phyloP scores from a whole-genome alignment of 2,113 vertebrate genomes.

The Chloropsis cyanopogon region DNA sequence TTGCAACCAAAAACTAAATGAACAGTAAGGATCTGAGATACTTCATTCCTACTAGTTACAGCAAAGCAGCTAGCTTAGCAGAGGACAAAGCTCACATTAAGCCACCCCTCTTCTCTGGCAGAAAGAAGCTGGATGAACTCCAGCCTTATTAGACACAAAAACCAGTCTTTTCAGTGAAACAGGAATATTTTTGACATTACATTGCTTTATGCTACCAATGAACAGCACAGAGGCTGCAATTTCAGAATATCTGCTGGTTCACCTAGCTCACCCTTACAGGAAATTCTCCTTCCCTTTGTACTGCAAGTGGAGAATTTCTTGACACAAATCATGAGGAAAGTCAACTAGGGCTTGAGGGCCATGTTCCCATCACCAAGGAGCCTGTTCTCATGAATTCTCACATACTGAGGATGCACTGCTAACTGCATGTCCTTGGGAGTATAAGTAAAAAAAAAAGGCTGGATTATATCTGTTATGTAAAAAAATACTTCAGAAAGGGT shows the following conservation, averaged over 20 bases:
- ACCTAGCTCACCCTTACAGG: neutral
- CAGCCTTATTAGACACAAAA: neutral
- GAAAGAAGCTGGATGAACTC: neutral
- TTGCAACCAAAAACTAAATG: neutral
- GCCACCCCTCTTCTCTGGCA: neutral
- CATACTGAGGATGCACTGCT: neutral
- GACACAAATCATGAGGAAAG: neutral
- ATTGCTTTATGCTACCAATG: neutral
- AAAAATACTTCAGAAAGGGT: neutral
- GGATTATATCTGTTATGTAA: neutral
- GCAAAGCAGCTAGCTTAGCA: neutral
- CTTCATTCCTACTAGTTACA: neutral
- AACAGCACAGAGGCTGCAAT: neutral
- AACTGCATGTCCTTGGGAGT: neutral
- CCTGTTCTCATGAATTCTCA: neutral
- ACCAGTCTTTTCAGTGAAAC: neutral
- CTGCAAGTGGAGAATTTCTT: neutral
- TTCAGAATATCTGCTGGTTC: neutral
- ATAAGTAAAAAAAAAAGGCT: neutral
- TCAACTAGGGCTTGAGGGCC: neutral
- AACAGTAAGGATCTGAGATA: neutral
- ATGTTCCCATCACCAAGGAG: fast-evolving
- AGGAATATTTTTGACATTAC: neutral
- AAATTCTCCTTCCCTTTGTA: neutral
- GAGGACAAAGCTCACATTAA: neutral